These are phyloP conservation scores for Phaethon lepturus DNA, from an alignment of 2,113 vertebrate species.

Conservation along the genomic window DNA sequence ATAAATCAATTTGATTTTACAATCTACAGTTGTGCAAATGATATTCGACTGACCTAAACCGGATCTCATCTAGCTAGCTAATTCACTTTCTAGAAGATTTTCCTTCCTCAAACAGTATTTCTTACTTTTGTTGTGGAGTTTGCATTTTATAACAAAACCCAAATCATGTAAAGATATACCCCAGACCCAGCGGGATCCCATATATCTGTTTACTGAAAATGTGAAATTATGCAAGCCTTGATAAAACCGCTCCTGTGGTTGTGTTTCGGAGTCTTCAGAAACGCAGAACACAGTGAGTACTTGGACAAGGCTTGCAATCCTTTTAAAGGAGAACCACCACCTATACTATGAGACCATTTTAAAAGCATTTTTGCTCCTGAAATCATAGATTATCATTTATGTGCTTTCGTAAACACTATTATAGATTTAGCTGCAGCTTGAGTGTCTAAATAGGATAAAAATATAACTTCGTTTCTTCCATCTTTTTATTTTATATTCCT, in stretches of 20 bases:
- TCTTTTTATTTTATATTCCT: background rate
- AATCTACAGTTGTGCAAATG: background rate
- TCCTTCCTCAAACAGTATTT: background rate
- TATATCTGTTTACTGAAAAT: background rate
- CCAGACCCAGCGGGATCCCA: background rate
- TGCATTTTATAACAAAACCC: background rate
- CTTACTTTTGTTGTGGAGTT: background rate
- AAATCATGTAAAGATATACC: background rate
- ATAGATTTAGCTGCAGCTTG: background rate
- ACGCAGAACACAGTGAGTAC: background rate
- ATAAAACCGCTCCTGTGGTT: background rate
- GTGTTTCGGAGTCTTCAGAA: background rate
- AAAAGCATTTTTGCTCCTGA: background rate
- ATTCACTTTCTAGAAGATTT: background rate
- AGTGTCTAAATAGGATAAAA: background rate
- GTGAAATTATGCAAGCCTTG: background rate
- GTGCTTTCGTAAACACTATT: background rate
- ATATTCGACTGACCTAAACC: background rate
- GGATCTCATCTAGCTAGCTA: background rate
- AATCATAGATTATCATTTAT: background rate
- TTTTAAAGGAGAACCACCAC: background rate
- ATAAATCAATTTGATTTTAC: background rate
- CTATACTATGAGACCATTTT: background rate
- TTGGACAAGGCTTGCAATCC: background rate
- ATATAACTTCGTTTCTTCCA: background rate